phyloP scores from a whole-genome alignment of 2,797 vertebrate genomes.

The Tolypeutes matacus region DNA sequence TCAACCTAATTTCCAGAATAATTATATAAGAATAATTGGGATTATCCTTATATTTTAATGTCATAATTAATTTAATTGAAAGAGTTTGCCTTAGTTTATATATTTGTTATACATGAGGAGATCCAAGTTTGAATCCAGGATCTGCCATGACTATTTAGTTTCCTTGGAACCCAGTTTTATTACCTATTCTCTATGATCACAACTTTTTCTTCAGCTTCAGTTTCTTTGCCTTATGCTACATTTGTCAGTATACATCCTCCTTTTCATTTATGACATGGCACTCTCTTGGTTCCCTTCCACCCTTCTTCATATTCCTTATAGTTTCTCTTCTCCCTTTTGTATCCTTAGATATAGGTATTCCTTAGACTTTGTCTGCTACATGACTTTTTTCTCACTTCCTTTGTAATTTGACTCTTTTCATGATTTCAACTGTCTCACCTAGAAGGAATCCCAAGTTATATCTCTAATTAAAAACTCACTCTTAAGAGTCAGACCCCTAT shows the following conservation, averaged over 20 bases:
- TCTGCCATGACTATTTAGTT: not conserved
- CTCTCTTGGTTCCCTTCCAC: not conserved
- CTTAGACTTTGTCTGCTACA: not conserved
- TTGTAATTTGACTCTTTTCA: conserved; percentile 9
- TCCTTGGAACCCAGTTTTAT: not conserved
- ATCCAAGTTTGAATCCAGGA: not conserved
- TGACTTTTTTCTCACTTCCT: not conserved
- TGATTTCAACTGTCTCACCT: not conserved
- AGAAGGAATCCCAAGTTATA: conserved; percentile 50
- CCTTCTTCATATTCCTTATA: not conserved
- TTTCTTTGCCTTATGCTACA: conserved; percentile 25
- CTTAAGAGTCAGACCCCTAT: not conserved
- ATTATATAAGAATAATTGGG: conserved; percentile 1
- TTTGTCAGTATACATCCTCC: not conserved
- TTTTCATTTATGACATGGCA: not conserved
- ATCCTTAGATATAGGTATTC: conserved; percentile 16
- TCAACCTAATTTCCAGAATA: not conserved
- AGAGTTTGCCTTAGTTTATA: conserved; percentile 20
- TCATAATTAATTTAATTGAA: conserved; percentile 54
- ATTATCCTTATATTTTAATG: conserved; percentile 37
- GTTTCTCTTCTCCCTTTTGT: not conserved
- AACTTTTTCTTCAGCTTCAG: not conserved
- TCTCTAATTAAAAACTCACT: conserved; percentile 25
- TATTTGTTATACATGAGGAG: not conserved
- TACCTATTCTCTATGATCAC: not conserved